A percentile compares a stretch with the other conserved stretches of the same genome.
Conservation (phyloP, 2,888 invertebrate genomes). For the Celastrina argiolus region DNA sequence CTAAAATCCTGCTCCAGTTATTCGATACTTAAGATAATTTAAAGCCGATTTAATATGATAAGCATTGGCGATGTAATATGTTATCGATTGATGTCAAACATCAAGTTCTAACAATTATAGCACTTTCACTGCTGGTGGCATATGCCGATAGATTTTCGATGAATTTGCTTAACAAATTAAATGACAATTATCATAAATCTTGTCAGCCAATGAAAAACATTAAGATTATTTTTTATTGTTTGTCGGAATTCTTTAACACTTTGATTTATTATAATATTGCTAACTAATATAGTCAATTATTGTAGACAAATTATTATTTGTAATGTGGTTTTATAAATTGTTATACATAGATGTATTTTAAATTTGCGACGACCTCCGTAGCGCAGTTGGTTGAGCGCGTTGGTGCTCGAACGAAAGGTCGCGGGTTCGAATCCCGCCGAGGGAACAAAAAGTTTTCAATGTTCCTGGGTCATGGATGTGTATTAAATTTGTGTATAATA, state of each 20-base stretch:
- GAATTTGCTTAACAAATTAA: neutral
- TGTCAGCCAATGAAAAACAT: neutral
- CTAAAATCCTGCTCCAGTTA: conserved; percentile 5
- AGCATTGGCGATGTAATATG: neutral
- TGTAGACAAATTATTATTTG: no score
- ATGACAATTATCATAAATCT: conserved; percentile 2
- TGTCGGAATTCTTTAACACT: neutral
- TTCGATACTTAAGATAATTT: neutral
- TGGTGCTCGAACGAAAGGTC: no score
- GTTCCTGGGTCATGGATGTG: no score
- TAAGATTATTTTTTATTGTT: neutral
- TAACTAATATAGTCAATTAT: no score
- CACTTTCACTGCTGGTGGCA: conserved; percentile 68
- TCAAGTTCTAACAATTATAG: conserved; percentile 63
- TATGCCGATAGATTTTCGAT: neutral
- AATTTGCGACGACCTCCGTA: no score
- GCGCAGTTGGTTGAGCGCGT: no score
- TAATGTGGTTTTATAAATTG: no score
- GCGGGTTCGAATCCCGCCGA: no score
- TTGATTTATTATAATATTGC: neutral
- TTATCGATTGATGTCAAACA: conserved; percentile 35
- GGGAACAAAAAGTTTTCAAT: no score
- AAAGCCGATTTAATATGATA: neutral
- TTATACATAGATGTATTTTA: no score
- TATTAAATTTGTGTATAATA: no score